Percentiles rank a stretch among this genome's conserved stretches.
phyloP scores from a whole-genome alignment of 2,113 vertebrate species.

The Microtus oregoni region DNA sequence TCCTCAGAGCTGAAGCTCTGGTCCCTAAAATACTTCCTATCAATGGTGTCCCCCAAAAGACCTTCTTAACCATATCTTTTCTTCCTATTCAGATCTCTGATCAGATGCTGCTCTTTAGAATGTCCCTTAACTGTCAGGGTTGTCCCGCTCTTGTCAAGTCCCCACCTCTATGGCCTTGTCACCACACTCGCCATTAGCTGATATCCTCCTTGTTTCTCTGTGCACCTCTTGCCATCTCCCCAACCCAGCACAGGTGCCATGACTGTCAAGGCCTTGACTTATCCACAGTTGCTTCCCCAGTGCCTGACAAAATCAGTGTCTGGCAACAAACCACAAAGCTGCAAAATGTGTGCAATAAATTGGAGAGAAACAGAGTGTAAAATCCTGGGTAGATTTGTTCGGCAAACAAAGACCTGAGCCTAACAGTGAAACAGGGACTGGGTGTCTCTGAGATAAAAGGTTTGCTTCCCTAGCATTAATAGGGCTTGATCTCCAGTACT shows the following conservation, averaged over 20 bases:
- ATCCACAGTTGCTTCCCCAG: neutral
- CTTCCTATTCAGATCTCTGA: neutral
- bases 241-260: neutral
- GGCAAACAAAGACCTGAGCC: neutral
- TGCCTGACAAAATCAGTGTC: neutral
- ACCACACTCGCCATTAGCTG: rapidly evolving
- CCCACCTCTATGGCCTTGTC: neutral
- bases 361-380: neutral
- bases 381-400: neutral
- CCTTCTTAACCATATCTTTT: neutral
- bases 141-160: neutral
- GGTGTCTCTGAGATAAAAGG: neutral
- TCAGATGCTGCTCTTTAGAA: neutral
- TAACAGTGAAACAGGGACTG: neutral
- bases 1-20: neutral
- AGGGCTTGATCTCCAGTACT: neutral
- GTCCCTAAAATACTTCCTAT: neutral
- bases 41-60: neutral
- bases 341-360: neutral
- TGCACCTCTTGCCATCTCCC: neutral
- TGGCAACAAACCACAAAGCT: neutral
- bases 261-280: neutral
- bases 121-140: neutral
- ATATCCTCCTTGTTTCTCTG: neutral
- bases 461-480: neutral